These are phyloP conservation scores for Globodera rostochiensis DNA, from an alignment of 1,140 invertebrate genomes.

Conservation along the genomic window DNA sequence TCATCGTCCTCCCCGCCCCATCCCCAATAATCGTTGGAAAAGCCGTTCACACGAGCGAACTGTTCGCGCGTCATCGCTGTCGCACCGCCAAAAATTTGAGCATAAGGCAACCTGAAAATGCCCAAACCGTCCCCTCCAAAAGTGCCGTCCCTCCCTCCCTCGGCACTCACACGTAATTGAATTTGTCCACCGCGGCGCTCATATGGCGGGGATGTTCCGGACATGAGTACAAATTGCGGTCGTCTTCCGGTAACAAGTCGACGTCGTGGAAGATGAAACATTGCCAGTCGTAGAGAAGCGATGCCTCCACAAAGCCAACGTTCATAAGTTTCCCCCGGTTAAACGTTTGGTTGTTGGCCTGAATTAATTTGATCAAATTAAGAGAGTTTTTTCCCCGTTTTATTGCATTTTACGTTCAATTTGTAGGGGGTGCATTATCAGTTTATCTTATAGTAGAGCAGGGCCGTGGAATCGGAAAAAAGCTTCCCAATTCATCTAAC, in stretches of 20 bases:
- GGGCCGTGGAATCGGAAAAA: no score
- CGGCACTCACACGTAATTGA: conserved; percentile 76
- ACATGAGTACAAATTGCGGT: conserved; percentile 87
- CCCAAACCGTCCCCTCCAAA: background rate
- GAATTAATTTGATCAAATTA: no score
- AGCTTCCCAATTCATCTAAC: no score
- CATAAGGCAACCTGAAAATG: conserved; percentile 48
- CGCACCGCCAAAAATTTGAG: conserved; percentile 72
- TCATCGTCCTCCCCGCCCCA: conserved; percentile 69
- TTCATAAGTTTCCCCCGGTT: conserved; percentile 92
- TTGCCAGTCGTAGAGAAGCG: conserved; percentile 67
- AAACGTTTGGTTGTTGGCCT: conserved; percentile 70
- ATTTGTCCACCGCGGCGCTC: conserved; percentile 88
- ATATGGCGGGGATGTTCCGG: conserved; percentile 79
- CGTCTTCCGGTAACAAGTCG: conserved; percentile 85
- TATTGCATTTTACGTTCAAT: conserved; percentile 2
- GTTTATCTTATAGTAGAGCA: no score
- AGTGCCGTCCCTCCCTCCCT: background rate
- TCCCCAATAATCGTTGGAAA: conserved; percentile 85
- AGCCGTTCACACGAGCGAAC: conserved; percentile 82
- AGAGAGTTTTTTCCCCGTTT: no score
- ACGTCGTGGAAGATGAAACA: conserved; percentile 94
- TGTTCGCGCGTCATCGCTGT: conserved; percentile 71
- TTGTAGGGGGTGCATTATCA: background rate
- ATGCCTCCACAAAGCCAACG: conserved; percentile 75